Percentiles rank a stretch among this genome's conserved stretches.
Evolutionary conservation across 2,113 vertebrate genomes (phyloP).

Genomic region (Dasyprocta punctata): DNA sequence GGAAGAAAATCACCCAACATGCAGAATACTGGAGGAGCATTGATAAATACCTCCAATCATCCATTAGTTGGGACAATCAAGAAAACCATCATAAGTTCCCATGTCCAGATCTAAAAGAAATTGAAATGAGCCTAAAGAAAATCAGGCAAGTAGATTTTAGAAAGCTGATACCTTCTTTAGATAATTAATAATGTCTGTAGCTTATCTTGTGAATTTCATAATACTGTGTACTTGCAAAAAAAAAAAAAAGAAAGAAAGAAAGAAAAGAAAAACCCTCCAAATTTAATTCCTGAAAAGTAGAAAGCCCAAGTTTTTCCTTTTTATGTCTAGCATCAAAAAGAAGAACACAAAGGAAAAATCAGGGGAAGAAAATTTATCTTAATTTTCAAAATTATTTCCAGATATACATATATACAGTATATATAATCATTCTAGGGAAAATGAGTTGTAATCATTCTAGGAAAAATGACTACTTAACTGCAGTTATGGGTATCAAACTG

Average conservation of each 20-base stretch:
- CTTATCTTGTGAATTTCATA: not conserved
- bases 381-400: slow-evolving; percentile 19
- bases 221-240: not conserved
- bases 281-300: not conserved
- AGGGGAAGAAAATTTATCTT: not conserved
- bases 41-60: not conserved
- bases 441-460: not conserved
- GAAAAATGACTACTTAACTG: not conserved
- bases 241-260: no score
- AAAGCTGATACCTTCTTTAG: not conserved
- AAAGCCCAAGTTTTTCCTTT: not conserved
- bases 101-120: slow-evolving; percentile 7
- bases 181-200: not conserved
- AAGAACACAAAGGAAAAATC: not conserved
- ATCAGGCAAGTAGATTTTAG: slow-evolving; percentile 24
- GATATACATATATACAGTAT: not conserved
- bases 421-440: no score
- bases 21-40: not conserved
- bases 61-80: slow-evolving; percentile 3
- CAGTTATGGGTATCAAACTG: not conserved
- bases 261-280: not conserved
- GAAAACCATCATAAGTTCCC: not conserved
- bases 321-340: not conserved
- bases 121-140: not conserved
- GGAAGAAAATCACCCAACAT: not conserved